Conservation (phyloP, 2,888 invertebrate genomes). For the Drepana falcataria region DNA sequence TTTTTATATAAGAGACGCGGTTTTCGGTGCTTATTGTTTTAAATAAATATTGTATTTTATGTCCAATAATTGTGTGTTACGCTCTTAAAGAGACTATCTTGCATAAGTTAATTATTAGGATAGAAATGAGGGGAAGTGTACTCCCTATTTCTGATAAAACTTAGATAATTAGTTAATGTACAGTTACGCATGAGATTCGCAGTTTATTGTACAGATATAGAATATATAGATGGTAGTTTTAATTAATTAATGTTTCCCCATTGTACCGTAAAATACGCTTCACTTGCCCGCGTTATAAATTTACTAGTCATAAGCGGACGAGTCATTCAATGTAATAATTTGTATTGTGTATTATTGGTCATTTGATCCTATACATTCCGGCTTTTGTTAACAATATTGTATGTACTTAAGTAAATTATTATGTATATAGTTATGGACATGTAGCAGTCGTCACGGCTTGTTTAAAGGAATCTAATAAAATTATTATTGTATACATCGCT, state of each 20-base stretch:
- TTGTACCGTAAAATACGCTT: conserved; percentile 19
- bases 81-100: no score
- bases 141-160: not conserved
- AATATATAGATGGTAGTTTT: conserved; percentile 33
- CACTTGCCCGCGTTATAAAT: conserved; percentile 56
- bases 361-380: conserved; percentile 18
- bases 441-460: conserved; percentile 25
- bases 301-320: conserved; percentile 68
- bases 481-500: conserved; percentile 21
- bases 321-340: conserved; percentile 16
- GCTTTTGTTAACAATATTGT: conserved; percentile 30
- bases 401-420: conserved; percentile 64
- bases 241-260: conserved; percentile 16
- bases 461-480: conserved; percentile 34
- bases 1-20: no score
- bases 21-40: no score
- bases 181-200: conserved; percentile 77
- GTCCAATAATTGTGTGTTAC: no score
- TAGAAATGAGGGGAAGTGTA: not conserved
- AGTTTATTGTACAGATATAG: conserved; percentile 51
- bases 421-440: conserved; percentile 42
- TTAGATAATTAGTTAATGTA: conserved; percentile 49
- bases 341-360: conserved; percentile 15
- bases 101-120: no score
- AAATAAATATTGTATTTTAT: no score